Evolutionary conservation across 2,797 vertebrate species (phyloP).

Genomic region (Lithobates sylvaticus): DNA sequence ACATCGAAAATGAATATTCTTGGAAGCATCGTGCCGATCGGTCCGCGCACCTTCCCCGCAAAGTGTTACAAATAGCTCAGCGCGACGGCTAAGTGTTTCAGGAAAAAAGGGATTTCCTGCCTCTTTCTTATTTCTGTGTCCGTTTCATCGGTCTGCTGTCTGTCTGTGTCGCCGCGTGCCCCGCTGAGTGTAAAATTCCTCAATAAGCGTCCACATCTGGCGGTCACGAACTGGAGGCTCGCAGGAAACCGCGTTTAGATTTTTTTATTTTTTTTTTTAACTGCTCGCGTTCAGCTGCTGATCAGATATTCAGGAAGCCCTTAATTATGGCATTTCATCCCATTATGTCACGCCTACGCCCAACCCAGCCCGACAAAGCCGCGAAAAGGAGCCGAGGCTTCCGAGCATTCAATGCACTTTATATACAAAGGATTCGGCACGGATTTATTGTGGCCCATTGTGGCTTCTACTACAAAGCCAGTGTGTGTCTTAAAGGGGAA

Average conservation of each 20-base stretch:
- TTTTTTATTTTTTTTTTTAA: neutral
- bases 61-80: neutral
- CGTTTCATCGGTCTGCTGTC: neutral
- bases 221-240: too few relatives aligned
- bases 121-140: neutral
- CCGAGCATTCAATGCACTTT: neutral
- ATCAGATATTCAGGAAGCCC: constrained; percentile 19
- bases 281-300: neutral
- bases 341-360: constrained; percentile 21
- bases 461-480: constrained; percentile 9
- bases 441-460: constrained; percentile 3
- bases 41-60: too few relatives aligned
- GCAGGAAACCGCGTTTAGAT: constrained; percentile 16
- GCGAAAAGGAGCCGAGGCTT: neutral
- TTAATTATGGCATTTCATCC: constrained; percentile 23
- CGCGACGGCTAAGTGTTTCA: neutral
- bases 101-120: neutral
- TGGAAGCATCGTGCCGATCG: too few relatives aligned
- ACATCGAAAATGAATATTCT: too few relatives aligned
- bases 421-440: neutral
- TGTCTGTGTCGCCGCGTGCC: neutral
- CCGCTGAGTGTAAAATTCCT: too few relatives aligned
- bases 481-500: too few relatives aligned
- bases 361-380: neutral
- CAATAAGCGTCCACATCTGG: too few relatives aligned